Percentiles rank a stretch among this genome's conserved stretches.
Conservation (phyloP, 2,113 vertebrate genomes). For the Pedionomus torquatus region DNA sequence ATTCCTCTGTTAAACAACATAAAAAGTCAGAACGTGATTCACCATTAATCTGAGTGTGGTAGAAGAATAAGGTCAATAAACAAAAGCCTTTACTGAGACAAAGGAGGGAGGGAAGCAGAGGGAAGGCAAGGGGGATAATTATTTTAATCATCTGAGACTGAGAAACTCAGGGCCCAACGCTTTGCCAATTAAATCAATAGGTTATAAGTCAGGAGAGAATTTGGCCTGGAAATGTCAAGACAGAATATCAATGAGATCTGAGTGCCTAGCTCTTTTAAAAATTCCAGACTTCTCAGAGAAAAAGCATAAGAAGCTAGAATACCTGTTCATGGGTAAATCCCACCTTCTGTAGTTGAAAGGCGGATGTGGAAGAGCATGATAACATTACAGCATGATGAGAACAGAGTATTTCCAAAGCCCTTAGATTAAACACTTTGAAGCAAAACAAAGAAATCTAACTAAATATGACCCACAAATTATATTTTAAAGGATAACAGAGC, state of each 20-base stretch:
- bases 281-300: neutral
- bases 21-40: constrained; percentile 9
- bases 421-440: neutral
- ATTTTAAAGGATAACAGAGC: neutral
- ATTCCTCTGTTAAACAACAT: neutral
- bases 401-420: neutral
- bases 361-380: neutral
- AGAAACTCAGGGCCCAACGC: neutral
- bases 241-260: neutral
- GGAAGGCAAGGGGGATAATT: neutral
- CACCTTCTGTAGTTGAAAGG: neutral
- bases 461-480: neutral
- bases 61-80: neutral
- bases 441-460: neutral
- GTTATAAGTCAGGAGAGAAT: neutral
- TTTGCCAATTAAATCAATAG: neutral
- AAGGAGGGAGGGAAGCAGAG: neutral
- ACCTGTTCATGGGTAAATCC: neutral
- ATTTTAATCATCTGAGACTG: neutral
- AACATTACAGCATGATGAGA: neutral
- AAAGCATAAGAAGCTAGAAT: neutral
- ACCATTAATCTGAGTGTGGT: constrained; percentile 6
- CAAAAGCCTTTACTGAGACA: neutral
- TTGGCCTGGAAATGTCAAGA: neutral
- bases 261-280: neutral